Evolutionary conservation across 1,140 invertebrate genomes (phyloP), one percentile per base, ranked within the genome.

Genomic region (Drosophila jambulina): DNA sequence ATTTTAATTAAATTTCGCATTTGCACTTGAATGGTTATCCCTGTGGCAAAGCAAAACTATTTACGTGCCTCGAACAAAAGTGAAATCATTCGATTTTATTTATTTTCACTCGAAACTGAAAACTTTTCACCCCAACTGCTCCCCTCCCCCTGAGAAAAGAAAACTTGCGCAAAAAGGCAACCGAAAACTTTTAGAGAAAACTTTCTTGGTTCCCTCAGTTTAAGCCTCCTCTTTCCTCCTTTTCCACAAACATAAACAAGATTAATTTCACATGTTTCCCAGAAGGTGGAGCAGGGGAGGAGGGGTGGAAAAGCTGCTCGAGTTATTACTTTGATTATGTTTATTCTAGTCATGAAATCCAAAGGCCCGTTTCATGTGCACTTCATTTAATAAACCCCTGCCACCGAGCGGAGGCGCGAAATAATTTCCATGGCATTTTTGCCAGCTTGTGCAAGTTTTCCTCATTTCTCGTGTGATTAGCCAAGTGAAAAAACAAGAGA

Each of bases 321-420:
- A 84, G 84, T 88, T 87, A 88, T 87, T 87, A 87, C 85, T 87
- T 90, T 87, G 85, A 87, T 87, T 90, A 87, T 87, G 84, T 90
- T 87, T 87, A 87, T 87, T 87, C 79, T 88, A 88, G 84, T 84
- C 85, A 75, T 84, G 77, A 78, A 81, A 90, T 87, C 68, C 84
- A 62, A 87, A 87, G 80, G 68, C 72, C 80, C 68, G 45, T 75
- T 80, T 71, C 84, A 75, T 87, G 85, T 84, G 85, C 84, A 90
- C 85, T 87, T 87, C 84, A 90, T 90, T 87, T 90, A 87, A 87
- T 87, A 90, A 84, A 63, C 83, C 81, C 70, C 46, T 21, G 49
- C 23, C 10, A 13, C 19, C n/a, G 43, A 57, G 64, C 40, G 56
- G 69, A 75, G 58, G 72, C 83, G 84, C 80, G 77, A 87, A 87